Base-by-base conservation (phyloP, 2,113 vertebrate genomes). In the Callionymus lyra region DNA sequence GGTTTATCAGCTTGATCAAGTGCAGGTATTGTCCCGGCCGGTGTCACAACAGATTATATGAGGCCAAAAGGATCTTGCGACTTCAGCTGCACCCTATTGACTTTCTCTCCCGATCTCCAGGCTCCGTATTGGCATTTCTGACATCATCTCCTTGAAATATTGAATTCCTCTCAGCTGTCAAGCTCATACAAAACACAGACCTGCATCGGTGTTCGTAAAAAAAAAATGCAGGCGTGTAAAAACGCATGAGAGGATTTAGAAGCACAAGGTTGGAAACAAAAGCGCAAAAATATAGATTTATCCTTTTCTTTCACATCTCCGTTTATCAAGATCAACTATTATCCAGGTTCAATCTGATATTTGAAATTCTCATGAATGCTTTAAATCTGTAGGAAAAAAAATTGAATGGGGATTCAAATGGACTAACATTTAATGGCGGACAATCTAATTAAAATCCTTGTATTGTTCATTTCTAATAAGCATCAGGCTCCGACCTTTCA, bases 391-490 rank as follows among this genome's bases (percentile, higher is more conserved):
- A 38, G 61, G 62, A 44, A 39, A 65, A 63, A 56, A 41, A 39
- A 59, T 65, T 54, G 0, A 65, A 50, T 6, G 43, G 61, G 68
- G 68, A 69, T 76, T 69, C 54, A 53, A 44, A 10, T 13, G 63
- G 73, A 75, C 71, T 78, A 76, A 68, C 65, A n/a, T 53, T 64
- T 50, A 27, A 27, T 34, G 31, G 39, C 62, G 60, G 61, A 65
- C 86, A 85, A 88, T 84, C 74, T 76, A 74, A 84, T 67, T 72
- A 82, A 86, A 83, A 83, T 71, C 59, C 70, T 68, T 33, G 16
- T 65, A 79, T 81, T 63, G 77, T 80, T 87, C 72, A 89, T 90
- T 90, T 90, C 82, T 79, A n/a, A n/a, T n/a, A n/a, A n/a, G n/a
- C 83, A 79, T 80, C 79, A 81, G 84, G 82, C 86, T 91, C 89